phyloP scores from a whole-genome alignment of 2,888 invertebrate species.

The Caenorhabditis sp. region DNA sequence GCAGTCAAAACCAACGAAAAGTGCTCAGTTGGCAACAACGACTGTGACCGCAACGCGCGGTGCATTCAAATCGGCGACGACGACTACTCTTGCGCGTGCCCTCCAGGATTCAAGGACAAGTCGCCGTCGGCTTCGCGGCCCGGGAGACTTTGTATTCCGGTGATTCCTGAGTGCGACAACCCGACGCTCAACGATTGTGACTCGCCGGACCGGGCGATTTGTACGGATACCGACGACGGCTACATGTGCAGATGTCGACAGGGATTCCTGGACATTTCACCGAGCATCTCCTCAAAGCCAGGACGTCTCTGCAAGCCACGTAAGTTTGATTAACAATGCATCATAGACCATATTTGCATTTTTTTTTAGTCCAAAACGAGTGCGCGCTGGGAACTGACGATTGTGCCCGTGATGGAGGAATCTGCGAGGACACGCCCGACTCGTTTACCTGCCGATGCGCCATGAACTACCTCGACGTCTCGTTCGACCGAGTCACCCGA shows the following conservation, averaged over 20 bases:
- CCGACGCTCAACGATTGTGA: slow-evolving; percentile 76
- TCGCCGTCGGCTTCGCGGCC: slow-evolving; percentile 66
- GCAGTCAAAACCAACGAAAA: slow-evolving; percentile 72
- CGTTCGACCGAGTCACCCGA: slow-evolving; percentile 72
- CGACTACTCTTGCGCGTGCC: slow-evolving; percentile 76
- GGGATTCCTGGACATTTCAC: slow-evolving; percentile 78
- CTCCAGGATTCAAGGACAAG: slow-evolving; percentile 71
- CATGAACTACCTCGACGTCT: slow-evolving; percentile 78
- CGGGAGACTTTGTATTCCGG: slow-evolving; percentile 71
- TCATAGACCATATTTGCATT: background rate
- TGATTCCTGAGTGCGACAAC: slow-evolving; percentile 76
- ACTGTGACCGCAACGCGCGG: slow-evolving; percentile 77
- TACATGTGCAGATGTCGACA: slow-evolving; percentile 73
- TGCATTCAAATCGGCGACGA: slow-evolving; percentile 75
- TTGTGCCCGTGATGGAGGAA: slow-evolving; percentile 75
- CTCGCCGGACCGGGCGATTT: slow-evolving; percentile 73
- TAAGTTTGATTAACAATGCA: slow-evolving; percentile 35
- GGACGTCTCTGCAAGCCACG: slow-evolving; percentile 78
- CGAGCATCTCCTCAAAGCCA: slow-evolving; percentile 70
- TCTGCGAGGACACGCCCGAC: slow-evolving; percentile 79
- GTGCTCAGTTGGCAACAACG: slow-evolving; percentile 75
- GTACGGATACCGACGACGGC: slow-evolving; percentile 77
- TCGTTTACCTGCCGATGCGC: slow-evolving; percentile 77
- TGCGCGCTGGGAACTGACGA: slow-evolving; percentile 70
- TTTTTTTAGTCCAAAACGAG: slow-evolving; percentile 74